Base-by-base conservation (phyloP, 2,888 invertebrate species). In the Leptogaster cylindrica region DNA sequence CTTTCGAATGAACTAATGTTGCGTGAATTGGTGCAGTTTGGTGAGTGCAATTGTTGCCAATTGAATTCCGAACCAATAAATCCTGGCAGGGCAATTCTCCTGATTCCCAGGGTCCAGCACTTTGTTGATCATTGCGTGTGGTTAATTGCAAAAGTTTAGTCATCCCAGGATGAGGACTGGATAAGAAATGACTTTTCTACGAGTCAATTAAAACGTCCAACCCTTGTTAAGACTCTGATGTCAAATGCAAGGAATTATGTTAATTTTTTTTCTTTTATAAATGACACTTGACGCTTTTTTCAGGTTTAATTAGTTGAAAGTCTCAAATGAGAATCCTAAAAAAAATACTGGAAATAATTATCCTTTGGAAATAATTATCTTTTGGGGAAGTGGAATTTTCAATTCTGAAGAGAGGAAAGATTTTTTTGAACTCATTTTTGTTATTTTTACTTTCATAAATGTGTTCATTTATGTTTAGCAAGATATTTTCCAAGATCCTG, bases 181-280 rank as follows among this genome's bases (percentile, higher is more conserved):
- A 20, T 36, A 68, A 68, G 58, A 61, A 68, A 65, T 58, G 18
- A 28, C 65, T 65, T 65, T 65, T 8, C 58, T 68, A 41, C 61
- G 65, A 65, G 61, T 61, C 68, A 68, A 68, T 68, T 68, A 68
- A 31, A 39, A 23, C 16, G 16, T n/a, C 52, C 44, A 31, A 27
- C 28, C 44, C 52, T 28, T 61, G 25, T 61, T 44, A 16, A 44
- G 28, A 28, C 44, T 28, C 5, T 14, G 31, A 10, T 41, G 44
- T 61, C 44, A 61, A n/a, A 10, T 23, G 10, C 18, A 44, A 41
- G 20, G 28, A 44, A 44, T 61, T 16, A 27, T 41, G 12, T 27
- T 28, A 61, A 44, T 44, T 61, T 28, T 61, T 52, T 52, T 14
- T 39, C 25, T 12, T 12, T 4, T 18, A 16, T 8, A 16, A 44